Evolutionary conservation across 2,888 invertebrate genomes (phyloP), one percentile per base, ranked within the genome.

Genomic region (Drosophila koepferae): DNA sequence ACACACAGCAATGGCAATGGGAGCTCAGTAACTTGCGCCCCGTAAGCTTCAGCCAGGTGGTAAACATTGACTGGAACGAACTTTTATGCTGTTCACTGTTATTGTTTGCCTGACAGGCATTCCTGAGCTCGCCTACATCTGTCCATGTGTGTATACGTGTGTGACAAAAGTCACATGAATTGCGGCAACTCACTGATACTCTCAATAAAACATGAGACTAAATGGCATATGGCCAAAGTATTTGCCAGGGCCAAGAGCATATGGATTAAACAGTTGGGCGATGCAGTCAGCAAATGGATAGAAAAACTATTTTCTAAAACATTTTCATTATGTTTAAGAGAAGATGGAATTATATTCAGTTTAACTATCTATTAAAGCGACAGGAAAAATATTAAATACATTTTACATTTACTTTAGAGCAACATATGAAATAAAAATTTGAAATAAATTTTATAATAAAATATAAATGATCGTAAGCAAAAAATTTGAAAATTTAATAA

Each of bases 11-110:
- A 16, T 16, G 23, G 55, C 56, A 68, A 18, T 18, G 46, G 34
- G 34, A 40, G 14, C 49, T 7, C 38, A 28, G 18, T 40, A 40
- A 20, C 53, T 43, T 48, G 38, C 38, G 56, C 54, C 61, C 46
- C 63, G 31, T 60, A 41, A 48, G 23, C 61, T 31, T 54, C 12
- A 59, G 63, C 56, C 62, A 54, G 49, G 43, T 48, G 44, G 67
- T 59, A 77, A 76, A 78, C 67, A 76, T 63, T 61, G 56, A 6
- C 34, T 59, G 65, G 48, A 44, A 61, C 48, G 41, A 63, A 72
- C 63, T 63, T 61, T 72, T 40, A 23, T 58, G 55, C 34, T 46
- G 49, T 40, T 46, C 56, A 31, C 51, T 63, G 40, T 64, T 63
- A 46, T 64, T 63, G 20, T 41, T 56, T 31, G 56, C 53, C 62